Evolutionary conservation across 1,140 invertebrate species (phyloP), one percentile per base, ranked within the genome.

Genomic region (Dreissena rostriformis): DNA sequence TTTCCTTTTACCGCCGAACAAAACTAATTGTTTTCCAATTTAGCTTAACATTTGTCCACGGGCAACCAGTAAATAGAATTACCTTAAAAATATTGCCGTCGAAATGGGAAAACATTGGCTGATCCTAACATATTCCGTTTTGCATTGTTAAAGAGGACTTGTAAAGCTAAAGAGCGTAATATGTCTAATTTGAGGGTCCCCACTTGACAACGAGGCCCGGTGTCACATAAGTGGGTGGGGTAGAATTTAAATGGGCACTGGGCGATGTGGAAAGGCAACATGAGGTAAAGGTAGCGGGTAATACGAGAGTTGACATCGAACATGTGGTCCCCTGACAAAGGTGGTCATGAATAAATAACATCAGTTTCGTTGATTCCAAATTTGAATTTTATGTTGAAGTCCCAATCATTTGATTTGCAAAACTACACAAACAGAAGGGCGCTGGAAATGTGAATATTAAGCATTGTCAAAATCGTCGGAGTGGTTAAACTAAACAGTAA

Each of bases 11-110:
- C 19, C 29, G 57, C 66, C 17, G 49, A 14, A 79, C 77, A 79
- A 79, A 82, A 66, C 79, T 73, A 82, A 82, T 82, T 82, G 79
- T 82, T 82, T 72, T 74, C 63, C 79, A 82, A 82, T 82, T 74
- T 52, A 73, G 55, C 68, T 26, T n/a, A 73, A 82, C 70, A 53
- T 82, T 82, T 82, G 79, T 74, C 79, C 79, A 82, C 49, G 57
- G 79, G 79, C 79, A 39, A 63, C 49, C 65, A 73, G 73, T 72
- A 82, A 82, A 82, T 82, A 74, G 71, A 72, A 66, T 82, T 82
- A 82, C 68, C 67, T 72, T 63, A 82, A 82, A 82, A 82, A 55
- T 72, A 72, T 82, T 67, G 79, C 70, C 28, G 57, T 15, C 39
- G 73, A 71, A 82, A 82, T 82, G 79, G 73, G 79, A 82, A 82